Conservation (phyloP, 2,888 invertebrate genomes). For the Polyommatus iphigenia region DNA sequence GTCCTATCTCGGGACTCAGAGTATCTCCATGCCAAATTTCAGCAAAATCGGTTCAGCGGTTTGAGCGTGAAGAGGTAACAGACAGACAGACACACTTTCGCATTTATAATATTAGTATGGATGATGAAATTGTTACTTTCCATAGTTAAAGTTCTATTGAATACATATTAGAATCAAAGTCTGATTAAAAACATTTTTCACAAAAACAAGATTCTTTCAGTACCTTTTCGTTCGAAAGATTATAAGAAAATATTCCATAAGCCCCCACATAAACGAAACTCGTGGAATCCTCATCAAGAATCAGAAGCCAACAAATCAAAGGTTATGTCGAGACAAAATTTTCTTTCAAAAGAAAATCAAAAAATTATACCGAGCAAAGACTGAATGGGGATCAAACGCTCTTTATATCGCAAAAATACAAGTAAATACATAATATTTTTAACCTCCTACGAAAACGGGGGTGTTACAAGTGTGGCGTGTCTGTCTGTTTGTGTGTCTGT, state of each 20-base stretch:
- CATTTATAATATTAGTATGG: too few relatives aligned
- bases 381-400: background rate
- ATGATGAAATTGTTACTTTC: too few relatives aligned
- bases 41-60: too few relatives aligned
- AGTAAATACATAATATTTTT: background rate
- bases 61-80: too few relatives aligned
- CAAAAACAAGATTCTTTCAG: background rate
- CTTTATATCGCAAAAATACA: background rate
- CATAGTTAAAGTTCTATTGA: too few relatives aligned
- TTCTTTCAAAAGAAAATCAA: background rate
- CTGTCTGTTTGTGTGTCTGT: too few relatives aligned
- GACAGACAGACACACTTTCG: too few relatives aligned
- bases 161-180: too few relatives aligned
- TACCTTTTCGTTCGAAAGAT: background rate
- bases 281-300: background rate
- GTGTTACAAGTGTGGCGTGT: too few relatives aligned
- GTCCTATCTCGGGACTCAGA: too few relatives aligned
- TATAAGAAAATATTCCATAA: background rate
- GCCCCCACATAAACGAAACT: background rate
- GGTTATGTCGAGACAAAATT: background rate
- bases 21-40: too few relatives aligned
- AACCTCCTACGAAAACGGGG: too few relatives aligned
- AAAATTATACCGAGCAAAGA: background rate
- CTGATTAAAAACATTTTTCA: background rate
- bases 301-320: constrained; percentile 7